Evolutionary conservation across 2,888 invertebrate genomes (phyloP).

Genomic region (Lasius platythorax): DNA sequence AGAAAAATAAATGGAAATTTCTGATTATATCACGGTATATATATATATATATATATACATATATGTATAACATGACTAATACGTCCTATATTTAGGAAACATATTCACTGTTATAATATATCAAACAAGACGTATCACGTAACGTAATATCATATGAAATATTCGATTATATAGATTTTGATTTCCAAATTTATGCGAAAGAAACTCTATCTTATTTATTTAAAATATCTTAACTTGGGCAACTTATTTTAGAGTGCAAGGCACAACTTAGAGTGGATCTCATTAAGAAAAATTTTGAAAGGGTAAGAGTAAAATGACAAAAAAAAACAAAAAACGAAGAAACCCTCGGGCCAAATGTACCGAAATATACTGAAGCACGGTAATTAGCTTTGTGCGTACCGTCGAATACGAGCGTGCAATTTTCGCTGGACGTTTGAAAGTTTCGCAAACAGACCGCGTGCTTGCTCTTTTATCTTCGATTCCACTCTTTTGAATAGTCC

Average conservation of each 20-base stretch:
- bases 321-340: conserved; percentile 37
- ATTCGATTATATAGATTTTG: neutral
- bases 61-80: conserved; percentile 10
- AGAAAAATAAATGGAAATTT: conserved; percentile 27
- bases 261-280: neutral
- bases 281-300: conserved; percentile 36
- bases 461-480: conserved; percentile 67
- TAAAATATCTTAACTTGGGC: neutral
- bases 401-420: conserved; percentile 68
- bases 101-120: conserved; percentile 18
- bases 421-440: conserved; percentile 76
- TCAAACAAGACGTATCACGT: neutral
- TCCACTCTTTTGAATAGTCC: conserved; percentile 53
- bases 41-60: no score
- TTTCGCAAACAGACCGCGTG: conserved; percentile 68
- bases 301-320: conserved; percentile 59
- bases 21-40: conserved; percentile 23
- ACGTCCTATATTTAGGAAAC: conserved; percentile 18
- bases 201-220: neutral
- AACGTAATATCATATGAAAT: neutral
- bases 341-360: conserved; percentile 73
- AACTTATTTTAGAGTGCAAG: neutral
- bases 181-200: neutral
- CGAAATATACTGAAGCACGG: conserved; percentile 70
- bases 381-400: conserved; percentile 79